Conservation (phyloP, 2,888 invertebrate species). For the Ephialtes manifestator region DNA sequence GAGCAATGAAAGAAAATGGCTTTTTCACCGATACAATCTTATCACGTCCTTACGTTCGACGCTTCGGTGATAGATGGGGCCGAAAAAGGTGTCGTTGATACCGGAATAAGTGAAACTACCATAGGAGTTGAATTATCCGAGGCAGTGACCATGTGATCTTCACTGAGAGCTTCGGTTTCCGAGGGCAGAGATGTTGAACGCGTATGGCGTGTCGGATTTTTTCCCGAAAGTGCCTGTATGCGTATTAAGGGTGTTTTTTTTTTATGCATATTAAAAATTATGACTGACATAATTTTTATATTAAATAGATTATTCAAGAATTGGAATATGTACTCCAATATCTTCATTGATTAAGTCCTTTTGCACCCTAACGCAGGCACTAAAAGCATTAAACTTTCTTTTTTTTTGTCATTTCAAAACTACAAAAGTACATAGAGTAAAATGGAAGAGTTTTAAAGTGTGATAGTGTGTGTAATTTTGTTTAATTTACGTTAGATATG, state of each 20-base stretch:
- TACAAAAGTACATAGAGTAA: not conserved
- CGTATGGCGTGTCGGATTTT: conserved; percentile 72
- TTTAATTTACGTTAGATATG: conserved; percentile 39
- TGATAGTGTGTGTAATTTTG: conserved; percentile 22
- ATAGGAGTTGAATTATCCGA: conserved; percentile 71
- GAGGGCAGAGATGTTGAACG: conserved; percentile 71
- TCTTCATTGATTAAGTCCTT: conserved; percentile 21
- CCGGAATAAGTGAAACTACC: conserved; percentile 70
- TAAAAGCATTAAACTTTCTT: conserved; percentile 56
- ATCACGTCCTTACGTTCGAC: conserved; percentile 73
- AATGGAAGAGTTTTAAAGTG: not conserved
- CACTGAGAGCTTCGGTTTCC: conserved; percentile 65
- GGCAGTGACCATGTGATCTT: conserved; percentile 74
- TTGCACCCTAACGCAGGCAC: conserved; percentile 48
- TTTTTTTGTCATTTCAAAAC: not conserved
- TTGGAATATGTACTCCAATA: conserved; percentile 2
- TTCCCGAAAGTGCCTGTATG: conserved; percentile 73
- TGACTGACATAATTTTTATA: conserved; percentile 11
- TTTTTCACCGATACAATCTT: conserved; percentile 61
- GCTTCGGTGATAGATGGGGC: conserved; percentile 67
- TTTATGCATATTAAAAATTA: conserved; percentile 11
- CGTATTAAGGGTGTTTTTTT: conserved; percentile 43
- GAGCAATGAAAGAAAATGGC: conserved; percentile 31
- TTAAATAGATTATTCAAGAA: not conserved
- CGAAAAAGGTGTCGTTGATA: conserved; percentile 72